Conservation (phyloP, 2,888 invertebrate species). For the Pollenia labialis region DNA sequence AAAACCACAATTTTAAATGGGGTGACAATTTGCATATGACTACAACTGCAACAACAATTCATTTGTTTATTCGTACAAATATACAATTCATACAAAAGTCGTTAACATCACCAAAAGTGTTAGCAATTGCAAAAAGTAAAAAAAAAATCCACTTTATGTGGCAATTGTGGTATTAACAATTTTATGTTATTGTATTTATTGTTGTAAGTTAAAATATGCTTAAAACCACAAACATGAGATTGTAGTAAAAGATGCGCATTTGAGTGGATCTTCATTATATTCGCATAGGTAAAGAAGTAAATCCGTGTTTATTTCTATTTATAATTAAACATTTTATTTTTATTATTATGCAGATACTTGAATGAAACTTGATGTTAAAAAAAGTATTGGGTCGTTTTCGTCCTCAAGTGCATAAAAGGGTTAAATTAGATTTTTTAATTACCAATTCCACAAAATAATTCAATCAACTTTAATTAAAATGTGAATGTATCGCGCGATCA, state of each 20-base stretch:
- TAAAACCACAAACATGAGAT: slow-evolving; percentile 37
- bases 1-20: slow-evolving; percentile 66
- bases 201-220: slow-evolving; percentile 14
- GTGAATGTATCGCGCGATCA: too few species aligned
- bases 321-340: too few species aligned
- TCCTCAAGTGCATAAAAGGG: too few species aligned
- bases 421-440: too few species aligned
- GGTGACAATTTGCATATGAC: slow-evolving; percentile 64
- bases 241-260: neutral
- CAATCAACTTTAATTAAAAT: too few species aligned
- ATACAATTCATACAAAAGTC: slow-evolving; percentile 49
- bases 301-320: neutral
- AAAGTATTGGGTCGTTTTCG: too few species aligned
- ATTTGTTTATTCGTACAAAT: slow-evolving; percentile 21
- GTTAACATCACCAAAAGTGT: slow-evolving; percentile 51
- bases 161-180: slow-evolving; percentile 47
- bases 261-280: too few species aligned
- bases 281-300: neutral
- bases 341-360: too few species aligned
- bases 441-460: too few species aligned
- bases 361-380: too few species aligned
- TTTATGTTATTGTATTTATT: neutral
- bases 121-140: slow-evolving; percentile 33
- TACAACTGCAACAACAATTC: slow-evolving; percentile 9
- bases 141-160: slow-evolving; percentile 27